Base-by-base conservation (phyloP, 2,113 vertebrate species). In the Rhombomys opimus region DNA sequence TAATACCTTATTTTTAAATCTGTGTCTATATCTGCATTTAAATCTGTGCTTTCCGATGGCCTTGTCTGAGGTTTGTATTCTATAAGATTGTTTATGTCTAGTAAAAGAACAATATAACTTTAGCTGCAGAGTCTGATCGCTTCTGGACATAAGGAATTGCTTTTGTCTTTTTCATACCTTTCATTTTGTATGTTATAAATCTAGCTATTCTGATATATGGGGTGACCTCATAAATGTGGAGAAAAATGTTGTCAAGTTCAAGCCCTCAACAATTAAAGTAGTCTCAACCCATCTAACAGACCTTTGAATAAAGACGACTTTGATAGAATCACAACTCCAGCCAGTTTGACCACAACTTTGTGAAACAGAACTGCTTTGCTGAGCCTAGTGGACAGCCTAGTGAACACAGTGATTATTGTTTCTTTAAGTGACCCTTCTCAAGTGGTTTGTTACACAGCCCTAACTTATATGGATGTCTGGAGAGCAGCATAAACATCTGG, bases 31-130 rank as follows among this genome's bases (percentile, higher is more conserved):
- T 92, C 25, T 89, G 12, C 67, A 14, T 18, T 65, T 96, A 30
- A 2, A 10, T 10, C 5, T 46, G 5, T 72, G 6, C 17, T 50
- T 15, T 70, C 78, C 65, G 84, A 80, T 91, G 72, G 32, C 46
- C 23, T 92, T 80, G 35, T 95, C 20, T 80, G 89, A 92, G 14
- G 22, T 41, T 96, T 46, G 7, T 41, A 54, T 78, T 93, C n/a
- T 94, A 8, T 81, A 50, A 76, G 22, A 85, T 76, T 30, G 7
- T 73, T 72, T 78, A 63, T 61, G 32, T 89, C 57, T 27, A 87
- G 4, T 30, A 46, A n/a, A 73, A 89, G 17, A 95, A 38, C 80
- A 89, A 57, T 18, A 46, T 52, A 27, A 17, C 54, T 50, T 46
- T 82, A 76, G 9, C 38, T 94, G 87, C 52, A 82, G 18, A 82